Evolutionary conservation across 2,888 invertebrate species (phyloP), one percentile per base, ranked within the genome.

Genomic region (Sipha maydis): DNA sequence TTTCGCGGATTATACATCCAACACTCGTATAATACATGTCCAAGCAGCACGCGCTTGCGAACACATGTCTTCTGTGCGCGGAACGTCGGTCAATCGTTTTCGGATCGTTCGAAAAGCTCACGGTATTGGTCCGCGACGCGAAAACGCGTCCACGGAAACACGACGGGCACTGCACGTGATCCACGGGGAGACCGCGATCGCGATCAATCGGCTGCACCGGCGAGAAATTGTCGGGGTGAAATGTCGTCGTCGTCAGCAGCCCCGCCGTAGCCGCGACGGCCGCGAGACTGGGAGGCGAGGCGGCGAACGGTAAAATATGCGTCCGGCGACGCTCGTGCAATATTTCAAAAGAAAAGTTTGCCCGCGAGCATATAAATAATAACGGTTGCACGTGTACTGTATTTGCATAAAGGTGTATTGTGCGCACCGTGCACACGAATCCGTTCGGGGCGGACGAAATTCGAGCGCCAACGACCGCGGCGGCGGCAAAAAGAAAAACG

Each of bases 341-440:
- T 88, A 88, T 82, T 88, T 88, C 82, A 75, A 75, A 75, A 88
- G 67, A 82, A 88, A 88, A 80, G 80, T 88, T 88, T 88, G 25
- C 19, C 31, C 31, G 38, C 8, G 31, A 48, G 28, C 67, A 80
- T 41, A 80, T 88, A 88, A 88, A 85, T 85, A 88, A 85, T 85
- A 85, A 85, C 48, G 77, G 75, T n/a, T 54, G 75, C 11, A 25
- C 25, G 25, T 25, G 28, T n/a, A 69, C 11, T 28, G 8, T n/a
- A 28, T 11, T 28, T 9, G n/a, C 28, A 69, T 28, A 71, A 54
- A 73, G n/a, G n/a, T n/a, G n/a, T n/a, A 67, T n/a, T 48, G 48
- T 48, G 48, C 14, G 48, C 14, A 48, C 48, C 14, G 11, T 48
- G 48, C 14, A 48, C 11, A 14, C 41, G 41, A 41, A 41, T 41